Base-by-base conservation (phyloP, 2,797 vertebrate genomes). In the Pangasius djambal region DNA sequence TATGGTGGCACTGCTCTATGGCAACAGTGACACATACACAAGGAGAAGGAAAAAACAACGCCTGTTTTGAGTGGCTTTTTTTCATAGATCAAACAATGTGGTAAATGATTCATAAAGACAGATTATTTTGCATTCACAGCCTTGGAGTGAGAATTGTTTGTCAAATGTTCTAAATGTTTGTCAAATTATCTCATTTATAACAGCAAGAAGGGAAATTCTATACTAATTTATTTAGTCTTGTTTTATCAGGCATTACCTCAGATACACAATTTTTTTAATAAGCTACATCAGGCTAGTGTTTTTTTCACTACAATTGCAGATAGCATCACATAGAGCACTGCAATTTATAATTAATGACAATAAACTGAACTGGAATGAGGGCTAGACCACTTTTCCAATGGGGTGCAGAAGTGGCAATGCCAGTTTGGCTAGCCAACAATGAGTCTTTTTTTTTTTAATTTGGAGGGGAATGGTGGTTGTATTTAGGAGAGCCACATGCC, bases 41-140 rank as follows among this genome's bases (percentile, higher is more conserved):
- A 86, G 91, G 86, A 88, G 83, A 85, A 88, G 88, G 91, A 93
- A 92, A 92, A 94, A 94, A 93, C 94, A 85, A 92, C 78, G 78
- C 91, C 91, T 85, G 90, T 94, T 95, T 94, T 93, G 91, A 93
- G 89, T 89, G 87, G 93, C 16, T 2, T 50, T 84, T 84, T 83
- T 83, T 95, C 92, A 91, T 89, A 93, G 94, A 96, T 95, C 94
- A 94, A 94, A 95, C 93, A 40, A 75, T n/a, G 92, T 90, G 91
- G 95, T 96, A 94, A 96, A 96, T 96, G 95, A 96, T 96, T 96
- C 94, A 96, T 95, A 94, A 92, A 91, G 92, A 55, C 44, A 86
- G 90, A 94, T 95, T 92, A 91, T 94, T 95, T 95, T 92, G 93
- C 92, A 94, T 94, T 94, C 91, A 87, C 86, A 37, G 89, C 86